phyloP scores from a whole-genome alignment of 2,888 invertebrate genomes.

The Diadegma fenestrale region DNA sequence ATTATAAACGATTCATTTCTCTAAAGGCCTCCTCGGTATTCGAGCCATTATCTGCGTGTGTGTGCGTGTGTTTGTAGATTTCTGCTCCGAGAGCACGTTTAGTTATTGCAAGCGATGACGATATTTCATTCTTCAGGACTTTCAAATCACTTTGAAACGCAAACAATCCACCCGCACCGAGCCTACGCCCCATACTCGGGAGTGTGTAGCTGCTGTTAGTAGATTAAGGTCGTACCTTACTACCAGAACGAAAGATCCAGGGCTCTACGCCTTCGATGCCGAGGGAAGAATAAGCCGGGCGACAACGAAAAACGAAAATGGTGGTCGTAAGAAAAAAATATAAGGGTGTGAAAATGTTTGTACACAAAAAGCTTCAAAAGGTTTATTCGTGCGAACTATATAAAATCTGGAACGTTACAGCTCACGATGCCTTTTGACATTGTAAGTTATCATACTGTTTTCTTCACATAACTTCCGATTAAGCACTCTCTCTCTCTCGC shows the following conservation, averaged over 20 bases:
- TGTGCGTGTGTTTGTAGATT: background rate
- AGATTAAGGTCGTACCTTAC: conserved; percentile 80
- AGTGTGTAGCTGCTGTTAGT: conserved; percentile 75
- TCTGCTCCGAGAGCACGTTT: conserved; percentile 1
- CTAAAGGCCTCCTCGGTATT: background rate
- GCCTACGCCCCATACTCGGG: conserved; percentile 39
- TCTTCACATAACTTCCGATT: conserved; percentile 55
- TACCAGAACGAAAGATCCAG: conserved; percentile 32
- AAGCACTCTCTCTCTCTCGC: background rate
- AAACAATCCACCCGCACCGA: conserved; percentile 73
- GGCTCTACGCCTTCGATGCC: conserved; percentile 57
- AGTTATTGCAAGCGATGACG: conserved; percentile 37
- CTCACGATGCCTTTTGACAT: conserved; percentile 74
- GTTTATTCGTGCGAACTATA: conserved; percentile 68
- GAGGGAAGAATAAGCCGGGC: conserved; percentile 42
- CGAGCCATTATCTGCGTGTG: no score
- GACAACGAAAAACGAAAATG: conserved; percentile 35
- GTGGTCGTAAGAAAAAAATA: conserved; percentile 29
- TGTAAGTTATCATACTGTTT: conserved; percentile 79
- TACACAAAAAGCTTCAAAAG: conserved; percentile 44
- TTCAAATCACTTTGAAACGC: conserved; percentile 78
- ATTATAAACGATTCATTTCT: background rate
- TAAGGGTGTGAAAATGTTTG: conserved; percentile 30
- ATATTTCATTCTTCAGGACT: conserved; percentile 56
- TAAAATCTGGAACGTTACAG: conserved; percentile 74